These are phyloP conservation scores for Danio aesculapii DNA, from an alignment of 2,797 vertebrate species.

Conservation along the genomic window DNA sequence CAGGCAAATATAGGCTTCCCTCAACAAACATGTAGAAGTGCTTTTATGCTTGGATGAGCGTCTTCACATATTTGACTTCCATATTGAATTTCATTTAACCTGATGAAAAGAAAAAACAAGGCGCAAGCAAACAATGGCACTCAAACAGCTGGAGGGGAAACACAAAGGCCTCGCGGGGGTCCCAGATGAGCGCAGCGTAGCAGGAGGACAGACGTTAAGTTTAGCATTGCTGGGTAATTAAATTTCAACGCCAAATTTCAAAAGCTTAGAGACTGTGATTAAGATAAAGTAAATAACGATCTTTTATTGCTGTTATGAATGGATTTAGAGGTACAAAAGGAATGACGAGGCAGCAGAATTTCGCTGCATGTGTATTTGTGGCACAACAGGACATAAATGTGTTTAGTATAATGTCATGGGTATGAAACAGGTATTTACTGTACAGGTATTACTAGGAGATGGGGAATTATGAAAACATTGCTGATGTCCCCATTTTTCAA, in stretches of 20 bases:
- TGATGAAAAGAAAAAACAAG: conserved; percentile 6
- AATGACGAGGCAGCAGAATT: background rate
- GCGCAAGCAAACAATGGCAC: conserved; percentile 32
- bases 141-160: conserved; percentile 10
- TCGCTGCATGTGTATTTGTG: too few relatives aligned
- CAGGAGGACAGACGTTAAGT: background rate
- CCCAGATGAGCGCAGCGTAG: background rate
- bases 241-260: background rate
- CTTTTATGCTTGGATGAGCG: conserved; percentile 43
- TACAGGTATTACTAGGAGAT: too few relatives aligned
- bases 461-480: too few relatives aligned
- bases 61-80: conserved; percentile 43
- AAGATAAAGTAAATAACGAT: background rate
- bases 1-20: conserved; percentile 16
- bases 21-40: conserved; percentile 45
- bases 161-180: background rate
- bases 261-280: background rate
- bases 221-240: background rate
- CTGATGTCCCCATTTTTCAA: too few relatives aligned
- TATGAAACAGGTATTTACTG: too few relatives aligned
- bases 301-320: background rate
- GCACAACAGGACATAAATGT: too few relatives aligned
- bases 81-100: conserved; percentile 38
- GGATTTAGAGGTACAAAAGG: background rate
- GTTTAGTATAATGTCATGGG: too few relatives aligned